phyloP scores from a whole-genome alignment of 2,888 invertebrate species.

The Trichogramma dendrolimi region DNA sequence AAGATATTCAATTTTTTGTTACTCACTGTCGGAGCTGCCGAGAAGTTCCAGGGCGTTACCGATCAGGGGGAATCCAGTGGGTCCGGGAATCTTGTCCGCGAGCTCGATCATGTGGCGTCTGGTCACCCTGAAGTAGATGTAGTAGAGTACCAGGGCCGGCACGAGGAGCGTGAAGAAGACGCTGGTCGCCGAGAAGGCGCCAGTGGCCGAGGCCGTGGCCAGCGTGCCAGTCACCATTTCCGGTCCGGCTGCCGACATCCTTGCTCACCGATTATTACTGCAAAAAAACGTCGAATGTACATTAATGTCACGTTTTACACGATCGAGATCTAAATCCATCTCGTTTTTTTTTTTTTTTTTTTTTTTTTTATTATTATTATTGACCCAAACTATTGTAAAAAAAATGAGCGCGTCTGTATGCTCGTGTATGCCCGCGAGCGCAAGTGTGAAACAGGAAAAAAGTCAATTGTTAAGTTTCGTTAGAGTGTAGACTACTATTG shows the following conservation, averaged over 20 bases:
- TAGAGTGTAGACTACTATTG: no score
- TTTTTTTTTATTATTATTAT: no score
- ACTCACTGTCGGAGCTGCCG: constrained; percentile 69
- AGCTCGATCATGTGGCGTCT: constrained; percentile 68
- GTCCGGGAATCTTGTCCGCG: constrained; percentile 70
- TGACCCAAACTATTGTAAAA: no score
- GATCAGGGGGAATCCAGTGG: constrained; percentile 66
- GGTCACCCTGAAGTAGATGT: constrained; percentile 72
- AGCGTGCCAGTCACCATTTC: constrained; percentile 45
- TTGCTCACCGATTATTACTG: constrained; percentile 13
- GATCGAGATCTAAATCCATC: no score
- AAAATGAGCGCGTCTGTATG: no score
- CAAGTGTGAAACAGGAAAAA: no score
- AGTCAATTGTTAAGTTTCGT: no score
- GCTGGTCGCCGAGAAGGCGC: constrained; percentile 60
- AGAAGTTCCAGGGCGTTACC: constrained; percentile 73
- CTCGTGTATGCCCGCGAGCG: no score
- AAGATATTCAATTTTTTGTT: neutral
- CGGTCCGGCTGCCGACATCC: constrained; percentile 47
- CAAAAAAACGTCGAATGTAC: neutral
- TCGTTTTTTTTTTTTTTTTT: no score
- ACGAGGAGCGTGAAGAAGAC: constrained; percentile 71
- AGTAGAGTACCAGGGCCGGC: constrained; percentile 68
- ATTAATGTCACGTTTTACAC: no score
- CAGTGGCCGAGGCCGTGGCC: constrained; percentile 50